A percentile compares a stretch with the other conserved stretches of the same genome.
Evolutionary conservation across 2,113 vertebrate species (phyloP).

Genomic region (Aramus guarauna): DNA sequence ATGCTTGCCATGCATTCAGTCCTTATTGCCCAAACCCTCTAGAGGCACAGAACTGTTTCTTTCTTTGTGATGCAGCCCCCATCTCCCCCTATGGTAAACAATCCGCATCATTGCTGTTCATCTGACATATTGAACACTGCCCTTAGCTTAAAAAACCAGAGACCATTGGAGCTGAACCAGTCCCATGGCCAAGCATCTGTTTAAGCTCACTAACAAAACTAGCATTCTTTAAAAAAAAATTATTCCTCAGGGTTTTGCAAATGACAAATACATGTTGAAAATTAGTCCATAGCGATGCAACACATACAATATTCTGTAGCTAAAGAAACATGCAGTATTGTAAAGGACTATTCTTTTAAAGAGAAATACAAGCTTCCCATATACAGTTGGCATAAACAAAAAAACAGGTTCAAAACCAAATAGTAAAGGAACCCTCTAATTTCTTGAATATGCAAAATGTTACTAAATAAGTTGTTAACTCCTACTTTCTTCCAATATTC

Average conservation of each 20-base stretch:
- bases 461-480: not conserved
- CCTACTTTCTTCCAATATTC: not conserved
- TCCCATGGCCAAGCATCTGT: not conserved
- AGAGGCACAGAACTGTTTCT: not conserved
- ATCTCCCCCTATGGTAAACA: not conserved
- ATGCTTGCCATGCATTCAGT: not conserved
- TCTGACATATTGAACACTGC: not conserved
- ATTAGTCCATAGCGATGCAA: not conserved
- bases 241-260: not conserved
- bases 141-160: not conserved
- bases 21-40: not conserved
- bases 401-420: not conserved
- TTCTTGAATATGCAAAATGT: not conserved
- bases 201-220: not conserved
- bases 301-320: not conserved
- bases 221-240: not conserved
- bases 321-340: not conserved
- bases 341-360: not conserved
- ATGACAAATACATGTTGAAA: not conserved
- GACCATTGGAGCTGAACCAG: not conserved
- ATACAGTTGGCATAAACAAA: not conserved
- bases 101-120: not conserved
- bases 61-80: not conserved
- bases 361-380: not conserved
- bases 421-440: not conserved